These are phyloP conservation scores for Trichopria drosophilae DNA, from an alignment of 2,888 invertebrate species.

Conservation along the genomic window DNA sequence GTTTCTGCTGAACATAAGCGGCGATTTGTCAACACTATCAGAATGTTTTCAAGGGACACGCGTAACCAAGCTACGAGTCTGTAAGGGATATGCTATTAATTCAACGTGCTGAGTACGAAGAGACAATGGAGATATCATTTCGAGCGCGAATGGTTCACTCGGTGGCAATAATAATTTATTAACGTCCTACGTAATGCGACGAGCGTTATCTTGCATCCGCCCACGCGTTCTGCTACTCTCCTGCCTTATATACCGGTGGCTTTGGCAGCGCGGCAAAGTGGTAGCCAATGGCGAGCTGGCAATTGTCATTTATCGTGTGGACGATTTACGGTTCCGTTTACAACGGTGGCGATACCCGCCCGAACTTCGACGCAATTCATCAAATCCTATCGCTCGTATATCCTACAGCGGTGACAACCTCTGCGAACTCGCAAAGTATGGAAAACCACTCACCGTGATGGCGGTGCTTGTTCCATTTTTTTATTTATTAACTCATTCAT, in stretches of 20 bases:
- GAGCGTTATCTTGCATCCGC: slow-evolving; percentile 44
- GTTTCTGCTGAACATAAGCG: too few relatives aligned
- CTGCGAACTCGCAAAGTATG: not conserved
- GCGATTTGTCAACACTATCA: too few relatives aligned
- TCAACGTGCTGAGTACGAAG: too few relatives aligned
- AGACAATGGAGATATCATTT: slow-evolving; percentile 53
- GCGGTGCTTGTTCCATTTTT: too few relatives aligned
- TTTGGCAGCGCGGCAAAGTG: slow-evolving; percentile 22
- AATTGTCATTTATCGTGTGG: slow-evolving; percentile 56
- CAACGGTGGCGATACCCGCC: slow-evolving; percentile 38
- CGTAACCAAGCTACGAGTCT: slow-evolving; percentile 22
- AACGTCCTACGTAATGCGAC: slow-evolving; percentile 45
- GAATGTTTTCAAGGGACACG: too few relatives aligned
- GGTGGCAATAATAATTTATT: slow-evolving; percentile 50
- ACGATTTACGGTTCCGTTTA: slow-evolving; percentile 54
- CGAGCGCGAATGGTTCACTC: slow-evolving; percentile 32
- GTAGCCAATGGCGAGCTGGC: slow-evolving; percentile 47
- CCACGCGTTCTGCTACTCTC: slow-evolving; percentile 46
- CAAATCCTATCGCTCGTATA: slow-evolving; percentile 38
- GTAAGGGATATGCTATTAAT: slow-evolving; percentile 43
- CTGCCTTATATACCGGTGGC: slow-evolving; percentile 21
- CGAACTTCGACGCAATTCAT: slow-evolving; percentile 36
- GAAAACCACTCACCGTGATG: too few relatives aligned
- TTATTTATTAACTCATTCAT: too few relatives aligned
- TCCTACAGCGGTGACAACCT: slow-evolving; percentile 32